Base-by-base conservation (phyloP, 2,797 vertebrate genomes). In the Aeoliscus strigatus region DNA sequence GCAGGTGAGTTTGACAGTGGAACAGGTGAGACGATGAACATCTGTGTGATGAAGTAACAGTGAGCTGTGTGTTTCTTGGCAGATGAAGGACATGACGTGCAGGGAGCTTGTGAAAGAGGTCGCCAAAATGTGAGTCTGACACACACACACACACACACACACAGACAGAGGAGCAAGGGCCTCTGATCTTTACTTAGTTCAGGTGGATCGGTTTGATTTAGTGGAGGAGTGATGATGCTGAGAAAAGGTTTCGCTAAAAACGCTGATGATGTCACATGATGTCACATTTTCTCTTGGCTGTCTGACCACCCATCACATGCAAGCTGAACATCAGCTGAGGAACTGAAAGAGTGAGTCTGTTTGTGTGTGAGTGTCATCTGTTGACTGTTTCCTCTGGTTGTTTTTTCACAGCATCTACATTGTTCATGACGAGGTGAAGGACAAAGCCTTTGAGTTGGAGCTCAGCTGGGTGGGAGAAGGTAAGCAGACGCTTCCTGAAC, bases 41-140 rank as follows among this genome's bases (percentile, higher is more conserved):
- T 38, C 2, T 18, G 16, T 35, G 33, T 17, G 15, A 11, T 17
- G 25, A 12, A 12, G 15, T 23, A 6, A 5, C 1, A 25, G 14
- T 36, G 14, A 6, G 14, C 8, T 23, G 1, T 50, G 9, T 41
- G 5, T 57, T 3, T 49, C 44, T 1, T 21, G 4, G 1, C 80
- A 97, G 96, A 97, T 98, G 95, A 97, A 94, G 77, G 94, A 96
- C 2, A 90, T 97, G 94, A 97, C 94, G 2, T 98, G 96, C 65
- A 88, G 90, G 58, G 96, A 98, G 66, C 85, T 94, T 55, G 94
- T 98, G 57, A 98, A 97, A 81, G 96, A 98, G 77, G 96, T 98
- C 43, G 94, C 96, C 21, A 98, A 98, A 88, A 98, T 98, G 96
- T 98, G 89, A 94, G 95, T 91, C 4, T 4, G 9, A 6, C 2